Conservation (phyloP, 2,888 invertebrate genomes). For the Aquatica leii region DNA sequence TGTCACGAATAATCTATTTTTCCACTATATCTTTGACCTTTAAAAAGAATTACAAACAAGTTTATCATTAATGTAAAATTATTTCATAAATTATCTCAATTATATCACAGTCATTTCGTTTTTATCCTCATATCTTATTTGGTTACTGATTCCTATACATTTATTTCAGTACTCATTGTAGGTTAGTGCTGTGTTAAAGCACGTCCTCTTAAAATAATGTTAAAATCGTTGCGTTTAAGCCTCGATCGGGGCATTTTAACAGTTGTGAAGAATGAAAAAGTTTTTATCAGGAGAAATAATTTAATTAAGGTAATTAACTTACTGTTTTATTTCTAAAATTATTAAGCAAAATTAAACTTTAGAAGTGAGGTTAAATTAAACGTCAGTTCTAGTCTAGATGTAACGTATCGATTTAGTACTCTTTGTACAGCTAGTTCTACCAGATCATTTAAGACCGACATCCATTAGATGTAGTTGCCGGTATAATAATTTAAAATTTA, state of each 20-base stretch:
- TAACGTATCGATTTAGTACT: not conserved
- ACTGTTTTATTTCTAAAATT: not conserved
- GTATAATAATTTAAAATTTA: too few species aligned
- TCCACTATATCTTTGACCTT: not conserved
- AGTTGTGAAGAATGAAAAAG: conserved; percentile 36
- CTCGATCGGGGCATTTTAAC: conserved; percentile 38
- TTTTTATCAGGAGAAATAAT: conserved; percentile 28
- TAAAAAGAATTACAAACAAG: conserved; percentile 1
- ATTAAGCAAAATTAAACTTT: not conserved
- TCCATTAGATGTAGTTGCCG: too few species aligned
- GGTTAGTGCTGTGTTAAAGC: conserved; percentile 15
- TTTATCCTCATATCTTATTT: too few species aligned
- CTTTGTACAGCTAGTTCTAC: not conserved
- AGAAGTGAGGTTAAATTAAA: conserved; percentile 19
- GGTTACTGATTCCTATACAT: not conserved
- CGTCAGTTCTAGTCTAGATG: conserved; percentile 7
- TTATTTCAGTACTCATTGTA: not conserved
- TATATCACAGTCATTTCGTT: not conserved
- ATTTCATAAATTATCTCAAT: conserved; percentile 1
- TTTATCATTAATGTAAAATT: not conserved
- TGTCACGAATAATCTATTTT: not conserved
- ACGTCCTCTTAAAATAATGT: conserved; percentile 30
- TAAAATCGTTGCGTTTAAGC: conserved; percentile 37
- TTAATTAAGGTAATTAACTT: conserved; percentile 40
- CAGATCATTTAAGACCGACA: conserved; percentile 4